These are phyloP conservation scores for Rhogogaster chlorosoma DNA, from an alignment of 2,888 invertebrate genomes.

Conservation along the genomic window DNA sequence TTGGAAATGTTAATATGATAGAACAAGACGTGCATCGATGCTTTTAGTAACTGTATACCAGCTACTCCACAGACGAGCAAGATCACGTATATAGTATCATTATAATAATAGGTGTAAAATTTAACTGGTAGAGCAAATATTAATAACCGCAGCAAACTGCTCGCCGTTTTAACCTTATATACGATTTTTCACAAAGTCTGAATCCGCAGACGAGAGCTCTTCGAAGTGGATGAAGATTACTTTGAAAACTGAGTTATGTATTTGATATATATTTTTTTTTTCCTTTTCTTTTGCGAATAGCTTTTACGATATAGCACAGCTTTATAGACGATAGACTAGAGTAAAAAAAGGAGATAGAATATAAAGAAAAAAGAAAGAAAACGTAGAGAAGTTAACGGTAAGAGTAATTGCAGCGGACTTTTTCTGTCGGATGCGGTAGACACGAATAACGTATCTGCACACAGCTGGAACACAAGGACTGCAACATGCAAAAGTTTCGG, in stretches of 20 bases:
- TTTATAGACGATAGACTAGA: neutral
- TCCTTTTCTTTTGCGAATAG: neutral
- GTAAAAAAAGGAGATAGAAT: neutral
- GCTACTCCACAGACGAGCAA: neutral
- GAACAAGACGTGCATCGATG: conserved; percentile 47
- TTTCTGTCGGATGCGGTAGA: conserved; percentile 22
- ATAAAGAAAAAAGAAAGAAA: neutral
- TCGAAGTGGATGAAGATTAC: neutral
- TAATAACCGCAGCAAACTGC: neutral
- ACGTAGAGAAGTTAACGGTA: conserved; percentile 20
- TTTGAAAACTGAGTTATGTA: conserved; percentile 11
- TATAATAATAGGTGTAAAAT: neutral
- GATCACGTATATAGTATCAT: neutral
- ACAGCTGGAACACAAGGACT: conserved; percentile 34
- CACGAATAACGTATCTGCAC: conserved; percentile 22
- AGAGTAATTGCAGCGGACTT: conserved; percentile 34
- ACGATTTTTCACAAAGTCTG: too few relatives aligned
- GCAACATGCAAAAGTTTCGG: conserved; percentile 48
- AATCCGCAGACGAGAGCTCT: neutral
- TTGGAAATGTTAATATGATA: conserved; percentile 50
- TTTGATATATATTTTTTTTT: too few relatives aligned
- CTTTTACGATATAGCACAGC: too few relatives aligned
- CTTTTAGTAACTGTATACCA: conserved; percentile 30
- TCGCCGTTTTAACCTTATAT: too few relatives aligned
- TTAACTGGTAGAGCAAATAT: neutral